Evolutionary conservation across 2,113 vertebrate species (phyloP).

Genomic region (Psittacus erithacus): DNA sequence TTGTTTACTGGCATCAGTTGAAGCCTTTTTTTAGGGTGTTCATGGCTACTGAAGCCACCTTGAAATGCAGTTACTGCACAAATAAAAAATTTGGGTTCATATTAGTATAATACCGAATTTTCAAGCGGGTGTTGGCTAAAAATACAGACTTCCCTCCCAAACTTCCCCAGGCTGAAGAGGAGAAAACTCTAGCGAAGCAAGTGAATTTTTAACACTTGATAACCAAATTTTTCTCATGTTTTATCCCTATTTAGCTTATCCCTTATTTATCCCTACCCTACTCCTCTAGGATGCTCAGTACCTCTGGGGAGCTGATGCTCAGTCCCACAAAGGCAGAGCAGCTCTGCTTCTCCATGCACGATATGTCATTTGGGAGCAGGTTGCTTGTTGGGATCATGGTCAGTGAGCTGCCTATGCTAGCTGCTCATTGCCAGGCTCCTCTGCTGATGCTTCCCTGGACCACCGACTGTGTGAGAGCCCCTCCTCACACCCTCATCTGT

Average conservation of each 20-base stretch:
- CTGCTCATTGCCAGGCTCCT: not conserved
- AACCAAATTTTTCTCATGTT: not conserved
- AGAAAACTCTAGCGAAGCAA: not conserved
- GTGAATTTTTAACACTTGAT: not conserved
- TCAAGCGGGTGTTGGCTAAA: not conserved
- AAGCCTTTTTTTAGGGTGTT: not conserved
- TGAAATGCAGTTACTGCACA: not conserved
- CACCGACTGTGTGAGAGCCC: not conserved
- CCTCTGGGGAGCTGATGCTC: not conserved
- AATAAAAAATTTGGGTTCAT: not conserved
- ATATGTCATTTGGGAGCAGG: not conserved
- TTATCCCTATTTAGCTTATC: not conserved
- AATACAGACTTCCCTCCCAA: not conserved
- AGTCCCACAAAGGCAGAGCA: not conserved
- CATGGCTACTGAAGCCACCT: not conserved
- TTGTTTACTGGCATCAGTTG: not conserved
- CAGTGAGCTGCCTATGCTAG: not conserved
- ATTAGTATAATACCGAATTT: not conserved
- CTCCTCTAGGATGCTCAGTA: not conserved
- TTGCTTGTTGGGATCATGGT: accelerated
- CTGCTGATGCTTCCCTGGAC: accelerated
- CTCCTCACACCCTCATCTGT: accelerated
- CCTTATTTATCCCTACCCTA: not conserved
- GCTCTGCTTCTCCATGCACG: accelerated
- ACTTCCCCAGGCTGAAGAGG: not conserved